These are phyloP conservation scores for Micronycteris hirsuta DNA, from an alignment of 2,113 vertebrate species.

Conservation along the genomic window DNA sequence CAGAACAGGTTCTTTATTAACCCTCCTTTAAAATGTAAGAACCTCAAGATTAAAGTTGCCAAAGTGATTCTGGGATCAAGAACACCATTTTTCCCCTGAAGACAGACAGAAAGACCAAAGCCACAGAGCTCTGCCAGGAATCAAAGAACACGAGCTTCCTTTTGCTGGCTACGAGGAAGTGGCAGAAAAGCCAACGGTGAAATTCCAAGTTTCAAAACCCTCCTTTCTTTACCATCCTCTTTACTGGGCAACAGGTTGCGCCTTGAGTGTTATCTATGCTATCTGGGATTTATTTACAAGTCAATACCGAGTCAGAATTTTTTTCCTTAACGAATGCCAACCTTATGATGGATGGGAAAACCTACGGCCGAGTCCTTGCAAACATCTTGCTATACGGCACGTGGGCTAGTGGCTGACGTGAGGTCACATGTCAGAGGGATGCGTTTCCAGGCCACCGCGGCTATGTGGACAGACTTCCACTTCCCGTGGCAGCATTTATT, in stretches of 20 bases:
- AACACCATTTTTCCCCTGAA: constrained; percentile 1
- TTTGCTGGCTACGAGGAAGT: neutral
- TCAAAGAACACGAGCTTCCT: neutral
- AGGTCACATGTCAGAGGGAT: neutral
- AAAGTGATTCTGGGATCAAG: constrained; percentile 33
- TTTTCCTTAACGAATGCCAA: neutral
- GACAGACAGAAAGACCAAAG: constrained; percentile 67
- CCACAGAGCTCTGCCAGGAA: constrained; percentile 52
- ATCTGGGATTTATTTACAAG: neutral
- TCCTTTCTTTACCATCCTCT: neutral
- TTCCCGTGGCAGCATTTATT: neutral
- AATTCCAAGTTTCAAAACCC: neutral
- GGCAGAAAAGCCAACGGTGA: constrained; percentile 14
- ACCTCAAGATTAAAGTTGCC: constrained; percentile 55
- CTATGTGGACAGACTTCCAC: neutral
- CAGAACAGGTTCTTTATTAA: constrained; percentile 56
- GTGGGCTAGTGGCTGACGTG: neutral
- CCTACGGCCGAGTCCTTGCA: constrained; percentile 30
- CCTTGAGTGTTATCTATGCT: neutral
- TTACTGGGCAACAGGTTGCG: neutral
- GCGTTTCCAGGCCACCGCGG: neutral
- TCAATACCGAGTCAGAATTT: neutral
- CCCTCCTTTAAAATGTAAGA: constrained; percentile 51
- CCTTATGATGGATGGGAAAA: constrained; percentile 8
- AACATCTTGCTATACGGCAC: neutral